Evolutionary conservation across 2,797 vertebrate species (phyloP).

Genomic region (Eulemur coronatus): DNA sequence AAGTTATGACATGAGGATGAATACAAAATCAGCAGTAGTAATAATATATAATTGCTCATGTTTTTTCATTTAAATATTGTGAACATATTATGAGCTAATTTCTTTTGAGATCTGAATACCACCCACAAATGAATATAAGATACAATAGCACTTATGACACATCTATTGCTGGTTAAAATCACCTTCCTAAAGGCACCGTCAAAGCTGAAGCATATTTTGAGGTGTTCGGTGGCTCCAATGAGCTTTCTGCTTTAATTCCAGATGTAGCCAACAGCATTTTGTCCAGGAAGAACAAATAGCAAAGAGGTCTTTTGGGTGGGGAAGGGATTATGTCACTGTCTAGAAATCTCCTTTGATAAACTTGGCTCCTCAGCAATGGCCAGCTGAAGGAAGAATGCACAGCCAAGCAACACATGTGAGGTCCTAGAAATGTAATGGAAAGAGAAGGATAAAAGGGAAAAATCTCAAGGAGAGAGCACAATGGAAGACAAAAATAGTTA

Average conservation of each 20-base stretch:
- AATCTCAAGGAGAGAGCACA: background rate
- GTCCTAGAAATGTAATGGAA: background rate
- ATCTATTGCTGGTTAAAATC: background rate
- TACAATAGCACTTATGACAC: background rate
- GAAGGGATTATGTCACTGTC: constrained; percentile 73
- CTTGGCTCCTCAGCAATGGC: constrained; percentile 46
- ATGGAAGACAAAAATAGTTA: background rate
- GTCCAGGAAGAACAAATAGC: constrained; percentile 49
- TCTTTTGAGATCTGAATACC: background rate
- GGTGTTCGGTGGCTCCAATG: background rate
- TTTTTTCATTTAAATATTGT: constrained; percentile 26
- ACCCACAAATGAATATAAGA: background rate
- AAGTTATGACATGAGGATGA: constrained; percentile 7
- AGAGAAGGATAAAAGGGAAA: background rate
- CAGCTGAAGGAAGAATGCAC: background rate
- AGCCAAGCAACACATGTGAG: constrained; percentile 22
- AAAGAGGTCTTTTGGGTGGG: constrained; percentile 47
- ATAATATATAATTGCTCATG: background rate
- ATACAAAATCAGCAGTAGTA: background rate
- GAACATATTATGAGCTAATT: background rate
- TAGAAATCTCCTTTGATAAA: constrained; percentile 65
- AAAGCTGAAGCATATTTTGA: background rate
- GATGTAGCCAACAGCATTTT: constrained; percentile 19
- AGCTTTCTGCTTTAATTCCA: constrained; percentile 8
- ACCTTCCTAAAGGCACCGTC: background rate